Base-by-base conservation (phyloP, 2,888 invertebrate genomes). In the Alcis repandata region DNA sequence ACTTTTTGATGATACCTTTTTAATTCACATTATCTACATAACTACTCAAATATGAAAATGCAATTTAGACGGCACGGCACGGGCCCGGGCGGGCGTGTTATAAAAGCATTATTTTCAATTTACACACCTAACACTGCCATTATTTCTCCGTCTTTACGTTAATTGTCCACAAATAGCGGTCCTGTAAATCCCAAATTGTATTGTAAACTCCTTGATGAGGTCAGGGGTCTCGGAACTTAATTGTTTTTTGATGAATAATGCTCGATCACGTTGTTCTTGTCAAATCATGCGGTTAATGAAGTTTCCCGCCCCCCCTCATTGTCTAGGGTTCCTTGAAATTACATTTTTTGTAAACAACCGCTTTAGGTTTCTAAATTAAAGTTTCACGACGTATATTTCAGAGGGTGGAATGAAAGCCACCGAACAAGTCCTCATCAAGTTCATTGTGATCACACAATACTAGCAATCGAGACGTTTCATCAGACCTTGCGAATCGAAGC, bases 261-360 rank as follows among this genome's bases (percentile, higher is more conserved):
- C 84, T 74, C 80, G 79, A 86, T 89, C 86, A 85, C 79, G 84
- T 76, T 84, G 81, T 84, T 89, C 83, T 85, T 89, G 91, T 86
- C 87, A 87, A 89, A 87, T 90, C 90, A 92, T 88, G 87, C 89
- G 84, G 85, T 75, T 90, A 90, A 92, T 91, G 88, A 88, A 87
- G 82, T 80, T 84, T 81, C 82, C 54, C 17, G n/a, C n/a, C 49
- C 40, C 80, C 79, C 79, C 78, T 74, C 73, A 59, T 68, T 71
- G 69, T 70, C 68, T 71, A 69, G 60, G 59, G 67, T 69, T 53
- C 60, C 52, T 67, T 53, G 54, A 67, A 69, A 69, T 72, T 66
- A 46, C n/a, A 27, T 43, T 68, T 72, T 72, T 70, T 67, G 51
- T 63, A 52, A 57, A 52, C 49, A 67, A 68, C 32, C 33, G 57